Evolutionary conservation across 2,113 vertebrate species (phyloP), one percentile per base, ranked within the genome.

Genomic region (Solenodon paradoxus): DNA sequence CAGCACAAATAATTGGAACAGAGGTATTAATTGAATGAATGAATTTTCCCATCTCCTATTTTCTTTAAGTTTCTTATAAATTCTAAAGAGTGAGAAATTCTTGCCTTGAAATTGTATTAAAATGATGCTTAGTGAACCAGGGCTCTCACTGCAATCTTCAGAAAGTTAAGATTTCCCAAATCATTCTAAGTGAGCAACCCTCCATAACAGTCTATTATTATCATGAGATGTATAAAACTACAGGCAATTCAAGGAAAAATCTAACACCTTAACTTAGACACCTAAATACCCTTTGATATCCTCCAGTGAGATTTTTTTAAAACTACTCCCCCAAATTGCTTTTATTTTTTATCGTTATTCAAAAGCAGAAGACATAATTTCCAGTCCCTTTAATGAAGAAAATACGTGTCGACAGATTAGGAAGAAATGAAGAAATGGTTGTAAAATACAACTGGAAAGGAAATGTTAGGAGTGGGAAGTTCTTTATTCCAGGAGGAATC

Each of bases 61-160:
- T 94, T 95, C 86, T 63, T 88, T 66, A 81, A 77, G 47, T 88
- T 59, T 95, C 28, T 85, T 87, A 5, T 40, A 71, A 32, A 12
- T 88, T 17, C 2, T 87, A 35, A 55, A 85, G 42, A 81, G 9
- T 80, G 45, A 89, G 42, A 11, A 61, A 78, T 88, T 64, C 19
- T 87, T 94, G 71, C 22, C 26, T 85, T n/a, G 74, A 95, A 92
- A 89, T n/a, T 88, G 11, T 32, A 64, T 59, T 72, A 35, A 66
- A 93, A 53, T 38, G 7, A 20, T 61, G 35, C 9, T 68, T 42
- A 22, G 3, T 75, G 42, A 11, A 49, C 10, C 5, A 68, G 4
- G 30, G 4, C 32, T 75, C 13, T 11, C 5, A 47, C 13, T 81
- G 22, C 12, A 28, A 0, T 74, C 80, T 71, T 81, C n/a, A 88